Evolutionary conservation across 2,888 invertebrate species (phyloP).

Genomic region (Nomada fabriciana): DNA sequence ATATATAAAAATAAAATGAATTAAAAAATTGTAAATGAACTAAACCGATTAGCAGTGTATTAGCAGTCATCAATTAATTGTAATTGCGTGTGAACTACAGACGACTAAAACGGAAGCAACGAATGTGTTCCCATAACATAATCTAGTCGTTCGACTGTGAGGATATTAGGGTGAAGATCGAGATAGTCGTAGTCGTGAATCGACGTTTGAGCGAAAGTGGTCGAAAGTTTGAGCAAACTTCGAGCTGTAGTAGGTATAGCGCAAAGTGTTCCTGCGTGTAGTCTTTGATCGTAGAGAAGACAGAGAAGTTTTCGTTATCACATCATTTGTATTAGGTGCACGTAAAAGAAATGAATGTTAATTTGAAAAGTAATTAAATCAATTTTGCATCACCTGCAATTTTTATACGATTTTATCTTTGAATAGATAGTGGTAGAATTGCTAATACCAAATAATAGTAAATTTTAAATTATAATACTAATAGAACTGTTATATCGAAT

Average conservation of each 20-base stretch:
- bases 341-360: no score
- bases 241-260: conserved; percentile 10
- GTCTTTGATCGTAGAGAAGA: conserved; percentile 7
- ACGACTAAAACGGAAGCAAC: conserved; percentile 33
- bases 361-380: no score
- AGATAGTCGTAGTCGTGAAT: conserved; percentile 7
- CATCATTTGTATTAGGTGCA: no score
- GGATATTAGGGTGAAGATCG: conserved; percentile 1
- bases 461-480: no score
- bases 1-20: no score
- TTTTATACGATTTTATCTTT: no score
- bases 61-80: no score
- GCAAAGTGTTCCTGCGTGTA: not conserved
- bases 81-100: conserved; percentile 4
- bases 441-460: no score
- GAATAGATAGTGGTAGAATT: no score
- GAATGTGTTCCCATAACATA: conserved; percentile 36
- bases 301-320: not conserved
- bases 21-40: no score
- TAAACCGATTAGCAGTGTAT: no score
- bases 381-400: no score
- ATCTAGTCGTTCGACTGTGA: conserved; percentile 4
- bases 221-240: conserved; percentile 24
- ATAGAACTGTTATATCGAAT: not conserved
- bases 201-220: conserved; percentile 21